Conservation (phyloP, 2,888 invertebrate species). For the Augiades crinisus region DNA sequence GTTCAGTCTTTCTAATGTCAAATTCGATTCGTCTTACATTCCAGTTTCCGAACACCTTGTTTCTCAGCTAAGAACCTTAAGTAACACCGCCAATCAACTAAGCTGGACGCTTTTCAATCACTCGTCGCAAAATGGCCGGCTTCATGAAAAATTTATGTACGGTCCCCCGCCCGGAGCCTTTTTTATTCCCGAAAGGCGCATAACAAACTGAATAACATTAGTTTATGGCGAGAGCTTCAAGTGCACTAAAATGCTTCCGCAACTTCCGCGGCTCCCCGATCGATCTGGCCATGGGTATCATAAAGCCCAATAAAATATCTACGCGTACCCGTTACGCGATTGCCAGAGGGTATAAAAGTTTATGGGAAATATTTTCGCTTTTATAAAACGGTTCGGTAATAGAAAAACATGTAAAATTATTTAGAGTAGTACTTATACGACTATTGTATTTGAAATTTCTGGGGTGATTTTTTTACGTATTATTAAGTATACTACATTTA, state of each 20-base stretch:
- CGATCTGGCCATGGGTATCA: slow-evolving; percentile 18
- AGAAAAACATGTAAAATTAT: slow-evolving; percentile 23
- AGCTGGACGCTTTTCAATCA: slow-evolving; percentile 69
- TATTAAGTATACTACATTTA: no score
- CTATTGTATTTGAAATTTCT: no score
- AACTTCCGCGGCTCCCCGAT: slow-evolving; percentile 36
- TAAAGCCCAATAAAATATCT: slow-evolving; percentile 27
- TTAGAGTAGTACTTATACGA: no score
- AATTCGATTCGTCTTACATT: slow-evolving; percentile 34
- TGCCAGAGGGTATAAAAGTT: slow-evolving; percentile 26
- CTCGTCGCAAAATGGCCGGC: slow-evolving; percentile 50
- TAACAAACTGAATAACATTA: slow-evolving; percentile 69
- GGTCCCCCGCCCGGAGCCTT: slow-evolving; percentile 37
- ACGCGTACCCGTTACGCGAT: slow-evolving; percentile 23
- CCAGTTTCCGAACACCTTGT: slow-evolving; percentile 35
- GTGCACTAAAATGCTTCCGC: slow-evolving; percentile 53
- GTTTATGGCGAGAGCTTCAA: slow-evolving; percentile 54
- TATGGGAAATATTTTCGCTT: slow-evolving; percentile 24
- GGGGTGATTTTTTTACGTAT: no score
- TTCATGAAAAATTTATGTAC: slow-evolving; percentile 77
- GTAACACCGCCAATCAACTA: slow-evolving; percentile 48
- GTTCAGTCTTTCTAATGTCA: slow-evolving; percentile 32
- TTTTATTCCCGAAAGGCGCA: slow-evolving; percentile 55
- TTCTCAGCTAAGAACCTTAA: no score
- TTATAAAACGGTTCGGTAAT: slow-evolving; percentile 15